Base-by-base conservation (phyloP, 2,113 vertebrate genomes). In the Ochotona princeps region DNA sequence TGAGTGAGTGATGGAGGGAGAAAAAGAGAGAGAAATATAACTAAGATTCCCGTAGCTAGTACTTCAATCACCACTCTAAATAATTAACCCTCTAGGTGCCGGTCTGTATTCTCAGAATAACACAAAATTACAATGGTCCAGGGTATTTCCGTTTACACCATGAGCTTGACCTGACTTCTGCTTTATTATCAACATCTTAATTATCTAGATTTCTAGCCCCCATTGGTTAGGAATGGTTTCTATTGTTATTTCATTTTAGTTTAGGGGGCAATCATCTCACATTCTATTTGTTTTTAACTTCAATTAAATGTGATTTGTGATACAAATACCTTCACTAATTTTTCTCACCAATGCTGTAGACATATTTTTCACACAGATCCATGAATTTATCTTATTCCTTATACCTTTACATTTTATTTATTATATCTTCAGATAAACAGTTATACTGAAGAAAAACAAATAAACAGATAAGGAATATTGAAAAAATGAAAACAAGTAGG, bases 201-300 rank as follows among this genome's bases (percentile, higher is more conserved):
- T 21, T 10, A 57, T 11, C 2, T 6, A 35, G 23, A 51, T 5
- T 47, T 63, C 3, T 0, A 79, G 57, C 4, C 7, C 4, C 15
- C 1, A n/a, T 8, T 26, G 51, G 4, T 9, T 70, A 51, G 30
- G 1, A 65, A 78, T 73, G 18, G 35, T 49, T 4, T 4, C 32
- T 72, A 54, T 28, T 30, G 14, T 78, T 89, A 11, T 83, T 92
- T 90, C 32, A 51, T 35, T 92, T 87, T 69, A 90, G 67, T 5
- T 35, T 30, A 54, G 2, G 10, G 0, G 67, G 3, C 20, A 82
- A n/a, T 83, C 2, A 69, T 20, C 51, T 74, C 13, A n/a, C n/a
- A n/a, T n/a, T 23, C 8, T 66, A 5, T 63, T 12, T 49, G 70
- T 47, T 83, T 38, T 91, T 13, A 61, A 32, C 21, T 84, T 12